These are phyloP conservation scores for honey bee (Apis mellifera) DNA, from an alignment of 1,140 invertebrate genomes.

Conservation along the genomic window Amel_HAv3.1 CM009941.2:11319501-11320000, in stretches of 20 bases:
- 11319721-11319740: slow-evolving; percentile 67
- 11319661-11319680: slow-evolving; percentile 16
- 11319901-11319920: no score
- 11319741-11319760: neutral
- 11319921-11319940: slow-evolving; percentile 5
- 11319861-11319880: no score
- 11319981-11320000: slow-evolving; percentile 57
- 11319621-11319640: neutral
- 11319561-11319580: neutral
- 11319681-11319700: slow-evolving; percentile 73
- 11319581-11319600: neutral
- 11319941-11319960: slow-evolving; percentile 55
- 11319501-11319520: neutral
- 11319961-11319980: slow-evolving; percentile 72
- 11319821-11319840: no score
- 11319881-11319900: no score
- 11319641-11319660: no score
- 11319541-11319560: slow-evolving; percentile 1
- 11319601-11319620: neutral
- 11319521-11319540: no score
- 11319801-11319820: no score
- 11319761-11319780: no score
- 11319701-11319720: slow-evolving; percentile 64
- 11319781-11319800: no score
- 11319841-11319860: no score